phyloP scores from a whole-genome alignment of 2,797 vertebrate species.

The Enoplosus armatus region DNA sequence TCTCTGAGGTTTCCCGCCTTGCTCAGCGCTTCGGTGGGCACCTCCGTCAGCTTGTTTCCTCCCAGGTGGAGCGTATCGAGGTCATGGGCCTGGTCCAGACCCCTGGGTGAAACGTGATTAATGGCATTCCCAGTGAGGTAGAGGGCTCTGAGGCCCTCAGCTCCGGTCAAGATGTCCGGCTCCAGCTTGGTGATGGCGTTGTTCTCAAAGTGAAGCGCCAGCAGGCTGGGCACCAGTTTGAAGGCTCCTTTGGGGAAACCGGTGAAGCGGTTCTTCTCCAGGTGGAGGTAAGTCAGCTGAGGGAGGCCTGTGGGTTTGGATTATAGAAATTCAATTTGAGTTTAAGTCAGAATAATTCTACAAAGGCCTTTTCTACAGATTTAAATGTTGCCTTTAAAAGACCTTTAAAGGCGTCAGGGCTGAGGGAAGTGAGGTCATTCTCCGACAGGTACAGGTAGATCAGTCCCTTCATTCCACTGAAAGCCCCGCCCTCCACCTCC shows the following conservation, averaged over 20 bases:
- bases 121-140: constrained; percentile 90
- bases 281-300: constrained; percentile 90
- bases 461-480: constrained; percentile 89
- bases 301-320: constrained; percentile 80
- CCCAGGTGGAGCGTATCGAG: constrained; percentile 92
- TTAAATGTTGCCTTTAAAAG: background rate
- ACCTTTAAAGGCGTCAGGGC: constrained; percentile 86
- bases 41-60: constrained; percentile 87
- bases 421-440: constrained; percentile 88
- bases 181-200: constrained; percentile 87
- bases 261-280: constrained; percentile 91
- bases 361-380: background rate
- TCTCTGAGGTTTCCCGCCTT: constrained; percentile 84
- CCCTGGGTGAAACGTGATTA: constrained; percentile 69
- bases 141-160: constrained; percentile 85
- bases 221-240: constrained; percentile 87
- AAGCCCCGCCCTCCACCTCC: constrained; percentile 85
- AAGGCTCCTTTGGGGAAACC: constrained; percentile 86
- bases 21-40: constrained; percentile 87
- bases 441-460: constrained; percentile 94
- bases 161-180: constrained; percentile 76
- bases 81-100: constrained; percentile 83
- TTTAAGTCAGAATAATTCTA: no score
- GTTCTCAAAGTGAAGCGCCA: constrained; percentile 92
- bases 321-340: background rate